A percentile compares a stretch with the other conserved stretches of the same genome.
Conservation (phyloP, 2,113 vertebrate genomes). For the Dasyornis broadbenti region DNA sequence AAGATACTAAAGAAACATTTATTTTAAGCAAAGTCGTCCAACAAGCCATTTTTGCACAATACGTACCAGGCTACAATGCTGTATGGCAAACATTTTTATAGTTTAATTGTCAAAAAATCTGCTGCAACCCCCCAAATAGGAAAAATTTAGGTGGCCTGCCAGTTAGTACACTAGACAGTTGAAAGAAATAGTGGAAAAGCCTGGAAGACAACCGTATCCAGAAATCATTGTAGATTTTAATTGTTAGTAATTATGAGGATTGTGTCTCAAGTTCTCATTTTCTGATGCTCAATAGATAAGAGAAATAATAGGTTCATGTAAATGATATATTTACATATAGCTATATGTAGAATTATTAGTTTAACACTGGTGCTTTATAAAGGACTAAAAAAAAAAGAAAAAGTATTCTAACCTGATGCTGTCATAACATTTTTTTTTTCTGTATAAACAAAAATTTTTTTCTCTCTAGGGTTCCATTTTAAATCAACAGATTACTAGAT, state of each 20-base stretch:
- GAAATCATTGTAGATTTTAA: neutral
- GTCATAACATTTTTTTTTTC: neutral
- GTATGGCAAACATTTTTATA: neutral
- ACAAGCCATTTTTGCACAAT: neutral
- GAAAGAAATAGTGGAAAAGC: neutral
- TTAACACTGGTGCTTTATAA: neutral
- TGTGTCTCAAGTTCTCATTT: neutral
- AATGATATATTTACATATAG: neutral
- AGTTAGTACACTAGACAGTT: neutral
- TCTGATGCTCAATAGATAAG: neutral
- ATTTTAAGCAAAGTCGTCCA: neutral
- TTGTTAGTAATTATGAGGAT: neutral
- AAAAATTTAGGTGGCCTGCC: neutral
- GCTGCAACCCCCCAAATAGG: neutral
- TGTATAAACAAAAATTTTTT: neutral
- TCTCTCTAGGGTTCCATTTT: neutral
- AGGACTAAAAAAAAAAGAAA: neutral
- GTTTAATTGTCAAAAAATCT: neutral
- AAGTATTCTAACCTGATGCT: neutral
- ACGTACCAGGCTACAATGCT: neutral
- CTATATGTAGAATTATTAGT: neutral
- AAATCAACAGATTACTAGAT: neutral
- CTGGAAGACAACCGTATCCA: neutral
- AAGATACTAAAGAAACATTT: neutral
- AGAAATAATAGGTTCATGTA: neutral